Percentiles rank a stretch among this genome's conserved stretches.
These are phyloP conservation scores for Rhipidura dahli DNA, from an alignment of 2,113 vertebrate genomes.

Conservation along the genomic window DNA sequence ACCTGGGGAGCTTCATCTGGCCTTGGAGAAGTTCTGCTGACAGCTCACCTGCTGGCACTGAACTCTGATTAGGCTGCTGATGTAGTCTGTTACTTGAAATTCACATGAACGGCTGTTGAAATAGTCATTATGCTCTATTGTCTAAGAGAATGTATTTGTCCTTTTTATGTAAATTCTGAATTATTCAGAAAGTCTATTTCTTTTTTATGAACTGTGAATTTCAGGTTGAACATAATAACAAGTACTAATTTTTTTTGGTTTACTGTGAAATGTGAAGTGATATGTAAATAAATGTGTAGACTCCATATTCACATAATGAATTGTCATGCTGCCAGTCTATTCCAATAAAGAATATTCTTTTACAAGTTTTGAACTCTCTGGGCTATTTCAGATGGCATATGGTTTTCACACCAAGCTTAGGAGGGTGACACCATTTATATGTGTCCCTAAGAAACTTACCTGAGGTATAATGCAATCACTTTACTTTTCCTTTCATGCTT, in stretches of 20 bases:
- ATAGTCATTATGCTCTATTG: background rate
- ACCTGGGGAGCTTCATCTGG: background rate
- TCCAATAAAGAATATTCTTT: background rate
- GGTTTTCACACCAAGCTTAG: background rate
- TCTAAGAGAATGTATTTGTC: background rate
- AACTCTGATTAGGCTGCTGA: background rate
- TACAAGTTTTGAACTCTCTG: background rate
- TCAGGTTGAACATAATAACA: background rate
- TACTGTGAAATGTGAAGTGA: background rate
- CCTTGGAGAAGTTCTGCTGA: background rate
- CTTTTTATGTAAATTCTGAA: background rate
- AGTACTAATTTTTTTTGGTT: background rate
- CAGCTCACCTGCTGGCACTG: background rate
- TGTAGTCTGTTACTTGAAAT: background rate
- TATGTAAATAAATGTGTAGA: background rate
- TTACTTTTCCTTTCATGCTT: background rate
- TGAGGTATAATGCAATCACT: background rate
- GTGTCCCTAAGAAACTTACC: background rate
- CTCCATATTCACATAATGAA: background rate
- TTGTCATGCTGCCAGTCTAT: background rate
- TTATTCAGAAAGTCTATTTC: background rate
- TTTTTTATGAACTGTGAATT: background rate
- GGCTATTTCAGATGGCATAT: background rate
- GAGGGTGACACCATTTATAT: background rate
- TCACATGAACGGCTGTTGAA: background rate